phyloP scores from a whole-genome alignment of 2,888 invertebrate species.

The Temnothorax rugatulus region DNA sequence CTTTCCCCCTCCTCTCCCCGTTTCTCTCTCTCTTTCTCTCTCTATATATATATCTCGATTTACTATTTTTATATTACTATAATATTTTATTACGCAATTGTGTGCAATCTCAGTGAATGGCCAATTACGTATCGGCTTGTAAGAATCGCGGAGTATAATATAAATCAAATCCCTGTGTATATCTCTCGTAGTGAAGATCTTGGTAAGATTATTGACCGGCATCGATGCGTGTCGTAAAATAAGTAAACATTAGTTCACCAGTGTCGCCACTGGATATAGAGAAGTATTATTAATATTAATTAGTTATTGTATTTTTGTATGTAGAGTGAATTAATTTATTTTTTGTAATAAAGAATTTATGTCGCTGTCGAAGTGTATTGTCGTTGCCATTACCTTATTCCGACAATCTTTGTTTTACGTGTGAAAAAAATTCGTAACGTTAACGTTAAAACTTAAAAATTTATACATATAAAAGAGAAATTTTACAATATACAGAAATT shows the following conservation, averaged over 20 bases:
- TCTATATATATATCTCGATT: slow-evolving; percentile 23
- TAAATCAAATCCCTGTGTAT: slow-evolving; percentile 44
- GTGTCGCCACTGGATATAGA: slow-evolving; percentile 78
- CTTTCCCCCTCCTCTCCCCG: not conserved
- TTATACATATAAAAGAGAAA: too few relatives aligned
- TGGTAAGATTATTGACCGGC: slow-evolving; percentile 33
- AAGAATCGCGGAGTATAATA: slow-evolving; percentile 45
- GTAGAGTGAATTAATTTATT: slow-evolving; percentile 84
- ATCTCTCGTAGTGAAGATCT: slow-evolving; percentile 34
- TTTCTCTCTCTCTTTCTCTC: not conserved
- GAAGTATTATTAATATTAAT: slow-evolving; percentile 83
- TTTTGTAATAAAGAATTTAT: slow-evolving; percentile 83
- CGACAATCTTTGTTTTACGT: not conserved
- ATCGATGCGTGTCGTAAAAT: slow-evolving; percentile 62
- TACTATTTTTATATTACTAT: not conserved
- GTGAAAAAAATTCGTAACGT: not conserved
- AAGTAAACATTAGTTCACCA: slow-evolving; percentile 68
- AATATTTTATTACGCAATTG: slow-evolving; percentile 38
- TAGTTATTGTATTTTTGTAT: slow-evolving; percentile 83
- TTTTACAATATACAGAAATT: too few relatives aligned
- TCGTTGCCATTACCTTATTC: not conserved
- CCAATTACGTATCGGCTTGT: slow-evolving; percentile 46
- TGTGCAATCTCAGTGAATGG: slow-evolving; percentile 48
- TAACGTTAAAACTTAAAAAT: not conserved
- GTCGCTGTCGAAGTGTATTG: slow-evolving; percentile 64